phyloP scores from a whole-genome alignment of 2,888 invertebrate genomes.

The Antitype chi region DNA sequence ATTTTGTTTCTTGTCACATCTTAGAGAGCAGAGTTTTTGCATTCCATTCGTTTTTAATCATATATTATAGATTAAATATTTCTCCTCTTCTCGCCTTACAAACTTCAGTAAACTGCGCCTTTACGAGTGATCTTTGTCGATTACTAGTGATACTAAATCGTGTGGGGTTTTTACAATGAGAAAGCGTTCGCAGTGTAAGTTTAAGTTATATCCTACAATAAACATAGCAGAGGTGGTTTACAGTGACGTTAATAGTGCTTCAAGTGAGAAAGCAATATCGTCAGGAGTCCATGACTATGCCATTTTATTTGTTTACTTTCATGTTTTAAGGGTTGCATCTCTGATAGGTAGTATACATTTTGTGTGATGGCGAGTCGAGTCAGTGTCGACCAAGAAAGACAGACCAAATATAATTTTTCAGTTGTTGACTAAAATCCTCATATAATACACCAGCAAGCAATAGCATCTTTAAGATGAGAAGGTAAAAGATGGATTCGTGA shows the following conservation, averaged over 20 bases:
- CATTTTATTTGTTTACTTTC: conserved; percentile 56
- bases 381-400: neutral
- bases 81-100: too few relatives aligned
- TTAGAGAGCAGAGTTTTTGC: neutral
- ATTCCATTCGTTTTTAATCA: neutral
- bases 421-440: neutral
- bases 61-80: neutral
- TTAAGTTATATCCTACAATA: conserved; percentile 62
- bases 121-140: conserved; percentile 8
- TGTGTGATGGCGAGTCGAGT: neutral
- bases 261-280: conserved; percentile 62
- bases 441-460: neutral
- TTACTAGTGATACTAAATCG: conserved; percentile 31
- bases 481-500: neutral
- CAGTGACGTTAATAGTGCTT: conserved; percentile 63
- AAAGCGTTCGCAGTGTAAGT: conserved; percentile 45
- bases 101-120: neutral
- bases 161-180: conserved; percentile 59
- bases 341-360: neutral
- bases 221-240: conserved; percentile 59
- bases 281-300: conserved; percentile 54
- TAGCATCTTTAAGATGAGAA: neutral
- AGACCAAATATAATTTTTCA: neutral
- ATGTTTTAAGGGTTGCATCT: conserved; percentile 23
- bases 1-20: neutral